Base-by-base conservation (phyloP, 2,113 vertebrate species). In the Mystacornis crossleyi region DNA sequence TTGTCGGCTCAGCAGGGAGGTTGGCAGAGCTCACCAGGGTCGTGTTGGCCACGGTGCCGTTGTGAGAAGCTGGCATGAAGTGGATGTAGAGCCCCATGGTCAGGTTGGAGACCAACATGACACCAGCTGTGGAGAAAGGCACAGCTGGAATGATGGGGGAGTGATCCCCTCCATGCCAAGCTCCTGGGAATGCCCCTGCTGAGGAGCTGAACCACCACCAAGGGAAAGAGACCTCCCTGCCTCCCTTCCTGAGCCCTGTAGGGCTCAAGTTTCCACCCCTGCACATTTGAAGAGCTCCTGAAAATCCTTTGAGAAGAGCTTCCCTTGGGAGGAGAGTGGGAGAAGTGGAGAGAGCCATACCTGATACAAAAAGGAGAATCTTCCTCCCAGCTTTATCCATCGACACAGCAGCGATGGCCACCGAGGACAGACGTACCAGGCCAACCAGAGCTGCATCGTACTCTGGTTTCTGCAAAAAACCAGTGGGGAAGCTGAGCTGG, bases 341-440 rank as follows among this genome's bases (percentile, higher is more conserved):
- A 23, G 42, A 29, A 2, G 12, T 4, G 6, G 34, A 16, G 51
- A 14, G 54, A 58, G 29, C 65, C 93, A 12, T 74, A 99, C 99
- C 98, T 7, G 99, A 99, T 2, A 98, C 88, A 14, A 98, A 99
- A 17, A 99, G 99, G 66, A 99, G 98, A 26, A 98, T 97, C 94
- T 99, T 99, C 61, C 99, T 98, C 48, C 99, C 99, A 0, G 98
- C 99, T 96, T 97, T 99, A 92, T 99, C 99, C 99, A 99, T 99
- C 2, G 99, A 97, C 95, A 93, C 53, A 2, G 99, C 99, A 2
- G 99, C 99, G 0, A 98, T 88, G 0, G 57, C 88, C 58, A 99
- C 99, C 0, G 99, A 99, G 1, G 98, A 12, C 60, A 99, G 98
- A 34, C 99, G 98, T 10, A 99, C 98, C 3, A 88, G 95, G 2